phyloP scores from a whole-genome alignment of 2,888 invertebrate genomes.

The Hedya salicella region DNA sequence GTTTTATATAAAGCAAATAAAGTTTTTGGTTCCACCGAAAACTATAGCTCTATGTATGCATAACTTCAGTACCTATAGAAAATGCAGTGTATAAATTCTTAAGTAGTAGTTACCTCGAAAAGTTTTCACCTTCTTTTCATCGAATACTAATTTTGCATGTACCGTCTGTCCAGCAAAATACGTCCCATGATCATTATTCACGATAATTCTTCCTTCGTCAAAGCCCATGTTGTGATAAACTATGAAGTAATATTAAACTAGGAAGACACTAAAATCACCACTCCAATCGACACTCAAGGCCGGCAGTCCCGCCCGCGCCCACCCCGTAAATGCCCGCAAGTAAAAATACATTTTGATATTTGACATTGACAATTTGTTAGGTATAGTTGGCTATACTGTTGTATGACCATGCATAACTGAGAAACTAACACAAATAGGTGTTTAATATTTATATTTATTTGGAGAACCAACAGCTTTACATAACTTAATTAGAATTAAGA shows the following conservation, averaged over 20 bases:
- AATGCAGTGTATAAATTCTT: background rate
- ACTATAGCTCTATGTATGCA: too few relatives aligned
- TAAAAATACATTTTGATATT: background rate
- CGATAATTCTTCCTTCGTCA: slow-evolving; percentile 64
- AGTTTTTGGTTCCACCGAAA: too few relatives aligned
- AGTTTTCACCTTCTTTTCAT: slow-evolving; percentile 65
- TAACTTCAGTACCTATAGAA: background rate
- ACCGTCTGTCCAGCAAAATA: slow-evolving; percentile 71
- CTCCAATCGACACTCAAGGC: background rate
- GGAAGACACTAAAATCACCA: slow-evolving; percentile 1
- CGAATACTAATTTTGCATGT: slow-evolving; percentile 65
- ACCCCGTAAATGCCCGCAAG: too few relatives aligned
- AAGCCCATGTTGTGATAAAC: slow-evolving; percentile 66
- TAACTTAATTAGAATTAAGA: too few relatives aligned
- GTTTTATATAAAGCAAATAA: too few relatives aligned
- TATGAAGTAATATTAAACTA: slow-evolving; percentile 11
- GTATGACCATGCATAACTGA: too few relatives aligned
- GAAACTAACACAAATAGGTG: too few relatives aligned
- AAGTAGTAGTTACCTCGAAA: slow-evolving; percentile 66
- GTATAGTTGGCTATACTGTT: too few relatives aligned
- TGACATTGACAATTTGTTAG: background rate
- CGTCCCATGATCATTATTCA: slow-evolving; percentile 65
- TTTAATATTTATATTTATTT: too few relatives aligned
- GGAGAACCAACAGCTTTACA: too few relatives aligned
- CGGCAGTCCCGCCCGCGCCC: background rate